Conservation (phyloP, 2,888 invertebrate genomes). For the Scaptomyza caliginosa region DNA sequence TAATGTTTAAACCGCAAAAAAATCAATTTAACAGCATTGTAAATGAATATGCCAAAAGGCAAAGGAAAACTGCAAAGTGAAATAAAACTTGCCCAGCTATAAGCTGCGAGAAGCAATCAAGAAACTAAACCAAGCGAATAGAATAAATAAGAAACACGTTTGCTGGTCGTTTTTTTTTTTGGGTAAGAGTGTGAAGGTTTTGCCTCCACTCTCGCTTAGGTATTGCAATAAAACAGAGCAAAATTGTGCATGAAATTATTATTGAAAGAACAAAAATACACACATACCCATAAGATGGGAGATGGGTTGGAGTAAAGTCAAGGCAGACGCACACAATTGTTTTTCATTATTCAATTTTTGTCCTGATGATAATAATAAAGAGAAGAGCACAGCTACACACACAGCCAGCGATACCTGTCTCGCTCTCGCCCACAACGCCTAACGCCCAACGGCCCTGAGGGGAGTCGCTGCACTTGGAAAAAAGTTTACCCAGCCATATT, state of each 20-base stretch:
- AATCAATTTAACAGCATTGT: conserved; percentile 45
- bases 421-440: conserved; percentile 8
- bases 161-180: conserved; percentile 6
- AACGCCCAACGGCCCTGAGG: conserved; percentile 24
- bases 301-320: conserved; percentile 40
- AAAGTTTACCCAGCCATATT: conserved; percentile 76
- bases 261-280: conserved; percentile 33
- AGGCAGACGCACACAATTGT: conserved; percentile 73
- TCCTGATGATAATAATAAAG: conserved; percentile 58
- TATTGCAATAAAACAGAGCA: conserved; percentile 67
- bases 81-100: conserved; percentile 11
- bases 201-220: conserved; percentile 2
- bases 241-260: conserved; percentile 79
- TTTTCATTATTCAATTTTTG: conserved; percentile 81
- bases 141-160: conserved; percentile 76
- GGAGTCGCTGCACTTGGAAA: conserved; percentile 41
- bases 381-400: conserved; percentile 26
- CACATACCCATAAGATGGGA: conserved; percentile 9
- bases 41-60: conserved; percentile 43
- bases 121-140: conserved; percentile 79
- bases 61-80: conserved; percentile 7
- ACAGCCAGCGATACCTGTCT: conserved; percentile 25
- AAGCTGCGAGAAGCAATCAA: conserved; percentile 69
- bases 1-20: not conserved
- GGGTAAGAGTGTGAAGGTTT: not conserved